phyloP scores from a whole-genome alignment of 2,888 invertebrate genomes.

The Megastigmus dorsalis region DNA sequence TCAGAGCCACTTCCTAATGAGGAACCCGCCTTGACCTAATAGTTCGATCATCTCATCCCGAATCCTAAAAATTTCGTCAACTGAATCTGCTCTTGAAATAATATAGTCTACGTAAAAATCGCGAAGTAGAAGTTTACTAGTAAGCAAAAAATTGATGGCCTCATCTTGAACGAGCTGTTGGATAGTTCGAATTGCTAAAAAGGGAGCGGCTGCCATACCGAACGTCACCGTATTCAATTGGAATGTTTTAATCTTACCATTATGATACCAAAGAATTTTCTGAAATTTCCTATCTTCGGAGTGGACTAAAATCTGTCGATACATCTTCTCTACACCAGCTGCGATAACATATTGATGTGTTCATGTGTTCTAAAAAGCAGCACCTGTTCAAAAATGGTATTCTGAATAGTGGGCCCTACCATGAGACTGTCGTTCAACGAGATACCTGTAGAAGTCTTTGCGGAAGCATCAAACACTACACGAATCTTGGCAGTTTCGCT shows the following conservation, averaged over 20 bases:
- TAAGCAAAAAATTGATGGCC: no score
- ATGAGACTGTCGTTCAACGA: background rate
- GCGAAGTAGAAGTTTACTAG: no score
- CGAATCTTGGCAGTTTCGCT: constrained; percentile 6
- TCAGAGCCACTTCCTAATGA: constrained; percentile 56
- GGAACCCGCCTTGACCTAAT: background rate
- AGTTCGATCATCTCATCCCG: no score
- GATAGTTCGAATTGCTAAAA: no score
- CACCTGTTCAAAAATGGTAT: background rate
- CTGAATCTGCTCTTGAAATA: no score
- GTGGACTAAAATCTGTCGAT: constrained; percentile 45
- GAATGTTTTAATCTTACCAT: background rate
- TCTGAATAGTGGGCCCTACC: constrained; percentile 19
- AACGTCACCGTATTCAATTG: no score
- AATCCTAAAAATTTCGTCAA: no score
- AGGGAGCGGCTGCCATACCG: no score
- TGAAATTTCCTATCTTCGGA: constrained; percentile 21
- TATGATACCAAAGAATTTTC: background rate
- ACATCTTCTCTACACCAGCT: constrained; percentile 46
- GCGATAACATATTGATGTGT: constrained; percentile 32
- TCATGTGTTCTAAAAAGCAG: constrained; percentile 26
- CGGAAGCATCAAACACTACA: constrained; percentile 20
- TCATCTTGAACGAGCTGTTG: no score
- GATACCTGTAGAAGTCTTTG: background rate
- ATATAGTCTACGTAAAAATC: no score